Evolutionary conservation across 2,888 invertebrate genomes (phyloP), one percentile per base, ranked within the genome.

Genomic region (Eupeodes luniger): DNA sequence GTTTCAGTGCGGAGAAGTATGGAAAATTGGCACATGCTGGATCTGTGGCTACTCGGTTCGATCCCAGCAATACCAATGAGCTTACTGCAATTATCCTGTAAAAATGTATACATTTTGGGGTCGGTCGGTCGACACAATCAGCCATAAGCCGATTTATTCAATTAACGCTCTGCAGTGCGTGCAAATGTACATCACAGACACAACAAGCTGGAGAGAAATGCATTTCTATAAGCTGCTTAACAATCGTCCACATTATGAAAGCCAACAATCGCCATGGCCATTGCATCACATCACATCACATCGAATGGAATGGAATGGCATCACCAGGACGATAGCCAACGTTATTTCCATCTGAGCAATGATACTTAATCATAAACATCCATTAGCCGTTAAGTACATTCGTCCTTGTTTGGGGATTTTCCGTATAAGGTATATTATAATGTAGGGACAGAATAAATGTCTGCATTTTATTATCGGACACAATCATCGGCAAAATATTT

Each of bases 1-100:
- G 83, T 79, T 90, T 89, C 69, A 53, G n/a, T 40, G 67, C 27
- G 19, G 44, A 19, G 59, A 53, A 34, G 69, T 47, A 40, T 11
- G 66, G 16, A 91, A 79, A 66, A 91, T 85, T 80, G 90, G 90
- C 77, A 64, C 78, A 70, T 81, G 84, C 55, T 62, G 53, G 27
- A 34, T 40, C n/a, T 53, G 61, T 49, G 55, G 27, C 61, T 69
- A 11, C 34, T 5, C 66, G 57, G 16, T 53, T 36, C 36, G 40
- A 53, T 53, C 7, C 53, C 2, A 36, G 59, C 47, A 81, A 77
- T 57, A 36, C 53, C 47, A 81, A 77, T 57, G 77, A 84, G 88
- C 85, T 88, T 81, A 88, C 78, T 81, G 78, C 78, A 88, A 88
- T 85, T 88, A 85, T 88, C 84, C 81, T 78, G 78, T 78, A 88